Conservation (phyloP, 2,888 invertebrate species). For the Ditylenchus weischeri region DNA sequence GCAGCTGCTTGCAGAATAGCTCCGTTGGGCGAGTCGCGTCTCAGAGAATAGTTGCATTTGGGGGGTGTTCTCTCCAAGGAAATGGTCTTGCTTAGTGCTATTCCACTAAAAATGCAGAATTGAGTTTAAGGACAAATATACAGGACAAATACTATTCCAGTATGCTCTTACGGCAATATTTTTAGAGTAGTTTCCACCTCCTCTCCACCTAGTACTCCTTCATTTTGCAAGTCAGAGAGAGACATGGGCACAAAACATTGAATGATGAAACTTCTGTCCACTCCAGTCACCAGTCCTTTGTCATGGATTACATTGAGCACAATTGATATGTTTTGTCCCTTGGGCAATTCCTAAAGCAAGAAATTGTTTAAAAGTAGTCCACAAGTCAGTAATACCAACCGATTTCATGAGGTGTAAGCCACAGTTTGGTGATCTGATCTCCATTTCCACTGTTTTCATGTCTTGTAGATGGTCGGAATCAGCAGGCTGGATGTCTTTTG, state of each 20-base stretch:
- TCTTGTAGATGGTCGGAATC: constrained; percentile 14
- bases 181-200: constrained; percentile 47
- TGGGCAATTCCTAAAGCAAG: constrained; percentile 25
- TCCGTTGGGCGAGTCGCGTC: constrained; percentile 49
- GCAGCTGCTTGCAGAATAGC: constrained; percentile 43
- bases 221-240: constrained; percentile 1
- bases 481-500: constrained; percentile 14
- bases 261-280: constrained; percentile 30
- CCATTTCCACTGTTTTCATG: constrained; percentile 23
- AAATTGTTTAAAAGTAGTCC: neutral
- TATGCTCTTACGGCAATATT: constrained; percentile 32
- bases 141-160: constrained; percentile 5
- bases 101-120: constrained; percentile 12
- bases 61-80: constrained; percentile 49
- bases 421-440: constrained; percentile 30
- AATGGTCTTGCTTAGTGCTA: constrained; percentile 42
- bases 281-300: constrained; percentile 27
- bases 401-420: constrained; percentile 33
- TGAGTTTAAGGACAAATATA: too few relatives aligned
- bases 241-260: constrained; percentile 33
- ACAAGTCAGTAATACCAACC: constrained; percentile 17
- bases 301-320: constrained; percentile 38
- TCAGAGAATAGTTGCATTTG: constrained; percentile 50
- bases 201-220: constrained; percentile 26
- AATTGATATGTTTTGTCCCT: constrained; percentile 35